phyloP scores from a whole-genome alignment of 2,888 invertebrate species.

The Phlogophora meticulosa region DNA sequence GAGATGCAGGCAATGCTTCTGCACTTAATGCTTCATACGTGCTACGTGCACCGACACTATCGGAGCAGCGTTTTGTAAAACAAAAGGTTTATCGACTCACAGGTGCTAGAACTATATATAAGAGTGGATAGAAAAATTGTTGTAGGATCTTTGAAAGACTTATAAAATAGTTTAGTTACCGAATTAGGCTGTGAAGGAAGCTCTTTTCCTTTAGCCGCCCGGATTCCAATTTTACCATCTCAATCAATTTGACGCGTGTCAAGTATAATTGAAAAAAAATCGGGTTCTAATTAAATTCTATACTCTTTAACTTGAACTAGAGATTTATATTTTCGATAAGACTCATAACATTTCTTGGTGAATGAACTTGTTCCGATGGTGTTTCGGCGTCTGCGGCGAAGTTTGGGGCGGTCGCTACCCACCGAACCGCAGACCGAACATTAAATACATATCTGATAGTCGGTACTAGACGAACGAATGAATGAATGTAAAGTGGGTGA shows the following conservation, averaged over 20 bases:
- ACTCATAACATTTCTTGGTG: conserved; percentile 41
- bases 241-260: too few species aligned
- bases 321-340: background rate
- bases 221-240: too few species aligned
- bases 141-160: background rate
- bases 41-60: conserved; percentile 74
- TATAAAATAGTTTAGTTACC: background rate
- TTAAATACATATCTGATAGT: conserved; percentile 63
- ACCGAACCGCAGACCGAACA: conserved; percentile 65
- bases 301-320: background rate
- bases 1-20: conserved; percentile 71
- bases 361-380: conserved; percentile 50
- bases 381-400: conserved; percentile 57
- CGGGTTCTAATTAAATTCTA: too few species aligned
- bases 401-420: conserved; percentile 59
- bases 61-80: conserved; percentile 69
- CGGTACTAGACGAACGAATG: conserved; percentile 41
- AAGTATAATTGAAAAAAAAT: too few species aligned
- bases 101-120: conserved; percentile 48
- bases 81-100: conserved; percentile 64
- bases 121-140: conserved; percentile 8
- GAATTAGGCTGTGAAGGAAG: too few species aligned
- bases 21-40: conserved; percentile 82
- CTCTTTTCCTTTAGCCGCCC: too few species aligned
- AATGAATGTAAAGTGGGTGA: conserved; percentile 37